phyloP scores from a whole-genome alignment of 2,113 vertebrate genomes.

The Burhinus oedicnemus region DNA sequence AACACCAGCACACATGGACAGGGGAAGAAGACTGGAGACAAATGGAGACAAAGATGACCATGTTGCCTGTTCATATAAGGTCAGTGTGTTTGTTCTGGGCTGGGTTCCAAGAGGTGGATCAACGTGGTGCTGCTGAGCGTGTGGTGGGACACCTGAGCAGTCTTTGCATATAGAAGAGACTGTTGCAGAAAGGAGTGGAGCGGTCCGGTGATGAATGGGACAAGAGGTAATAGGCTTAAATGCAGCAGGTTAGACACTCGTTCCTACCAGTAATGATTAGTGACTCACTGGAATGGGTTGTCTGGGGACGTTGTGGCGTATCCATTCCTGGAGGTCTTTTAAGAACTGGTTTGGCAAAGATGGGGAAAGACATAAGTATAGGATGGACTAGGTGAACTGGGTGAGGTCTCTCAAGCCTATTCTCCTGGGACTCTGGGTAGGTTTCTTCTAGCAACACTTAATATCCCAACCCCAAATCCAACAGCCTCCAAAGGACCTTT shows the following conservation, averaged over 20 bases:
- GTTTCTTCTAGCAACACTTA: conserved; percentile 26
- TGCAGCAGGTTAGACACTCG: background rate
- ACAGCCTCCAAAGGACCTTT: conserved; percentile 6
- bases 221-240: background rate
- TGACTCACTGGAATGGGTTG: conserved; percentile 52
- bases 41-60: conserved; percentile 34
- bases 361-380: conserved; percentile 67
- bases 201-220: conserved; percentile 14
- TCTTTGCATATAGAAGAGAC: background rate
- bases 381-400: conserved; percentile 25
- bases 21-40: conserved; percentile 3
- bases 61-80: background rate
- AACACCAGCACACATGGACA: background rate
- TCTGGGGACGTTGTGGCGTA: conserved; percentile 14
- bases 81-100: background rate
- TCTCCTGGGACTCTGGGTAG: background rate
- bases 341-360: conserved; percentile 57
- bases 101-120: background rate
- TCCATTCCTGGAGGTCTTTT: conserved; percentile 55
- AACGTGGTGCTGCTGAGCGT: background rate
- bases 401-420: conserved; percentile 8
- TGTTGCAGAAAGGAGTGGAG: background rate
- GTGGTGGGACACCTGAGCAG: background rate
- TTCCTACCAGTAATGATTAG: conserved; percentile 14
- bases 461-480: conserved; percentile 12